Base-by-base conservation (phyloP, 2,113 vertebrate species). In the Syngnathus scovelli region DNA sequence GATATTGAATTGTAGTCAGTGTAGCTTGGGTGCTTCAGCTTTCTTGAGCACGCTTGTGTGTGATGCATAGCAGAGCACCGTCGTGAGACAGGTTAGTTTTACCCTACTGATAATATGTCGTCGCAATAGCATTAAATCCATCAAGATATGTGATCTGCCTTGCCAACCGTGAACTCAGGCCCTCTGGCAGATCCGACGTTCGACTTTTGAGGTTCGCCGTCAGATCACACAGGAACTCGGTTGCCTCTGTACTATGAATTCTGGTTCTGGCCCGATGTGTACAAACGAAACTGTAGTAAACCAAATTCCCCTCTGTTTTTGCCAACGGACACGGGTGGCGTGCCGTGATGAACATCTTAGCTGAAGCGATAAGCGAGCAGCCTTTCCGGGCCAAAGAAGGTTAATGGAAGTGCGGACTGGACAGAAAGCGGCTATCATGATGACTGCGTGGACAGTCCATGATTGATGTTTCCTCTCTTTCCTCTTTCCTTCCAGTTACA, bases 371-470 rank as follows among this genome's bases (percentile, higher is more conserved):
- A 80, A 82, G 73, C 75, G 67, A 68, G 61, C 39, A 7, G 61
- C 13, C 60, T 68, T 83, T 86, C 77, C 83, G 76, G 83, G 82
- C 66, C 81, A 77, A 6, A 48, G 16, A 64, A 85, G 87, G 86
- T 88, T 87, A 84, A 83, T 74, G 75, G 82, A 80, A 65, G 52
- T 66, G 83, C 68, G 64, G 67, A 78, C 71, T 69, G 82, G 81
- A 87, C 85, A 89, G 70, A 90, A 86, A 84, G 52, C 82, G 83
- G 84, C 78, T 78, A 12, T 65, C 71, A 37, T 67, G 61, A 75
- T n/a, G 38, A 70, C 64, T 78, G 82, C 75, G 21, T 62, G 78
- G 80, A 79, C 69, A 70, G 62, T 73, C 72, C 33, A 64, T 67
- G 51, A 61, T 66, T 70, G 70, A 67, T 48, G 77, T 84, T 89